Base-by-base conservation (phyloP, 2,888 invertebrate genomes). In the Acronicta psi region DNA sequence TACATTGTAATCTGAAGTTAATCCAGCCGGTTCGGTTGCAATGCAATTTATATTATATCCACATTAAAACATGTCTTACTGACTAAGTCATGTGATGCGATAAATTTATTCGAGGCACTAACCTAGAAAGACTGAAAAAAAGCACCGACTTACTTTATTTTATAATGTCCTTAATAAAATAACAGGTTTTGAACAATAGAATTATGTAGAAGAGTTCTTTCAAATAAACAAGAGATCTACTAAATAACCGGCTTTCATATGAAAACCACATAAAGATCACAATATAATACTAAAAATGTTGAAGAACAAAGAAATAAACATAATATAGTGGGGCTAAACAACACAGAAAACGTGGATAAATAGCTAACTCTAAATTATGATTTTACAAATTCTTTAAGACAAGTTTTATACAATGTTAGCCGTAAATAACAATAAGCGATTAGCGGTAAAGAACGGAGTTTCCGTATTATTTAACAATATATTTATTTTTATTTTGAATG, bases 1-100 rank as follows among this genome's bases (percentile, higher is more conserved):
- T 73, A 70, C 69, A 73, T 63, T 70, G 69, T 73, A 73, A 59
- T 54, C 55, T 40, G 29, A 42, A 42, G 53, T 59, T 67, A 51
- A 68, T 68, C 68, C 42, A 54, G 53, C 68, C 68, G 50, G 67
- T 59, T 40, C 11, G 29, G 13, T 36, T 29, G 10, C 49, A 46
- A 10, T 42, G 16, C 59, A 54, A 49, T 63, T 55, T 50, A 70
- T 66, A 46, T 46, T 43, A 57, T 51, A 65, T 55, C 45, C 31
- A 43, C 34, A 70, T 70, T 69, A 45, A 36, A 56, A 56, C 58
- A 29, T 42, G 58, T 56, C 31, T 40, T 36, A 49, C 62, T 52
- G 38, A 18, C 20, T 53, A n/a, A 18, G 9, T 17, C 17, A 25
- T 10, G 36, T 11, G 31, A 45, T 9, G 63, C 49, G 23, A 49